Conservation (phyloP, 2,888 invertebrate genomes). For the Unio pictorum region DNA sequence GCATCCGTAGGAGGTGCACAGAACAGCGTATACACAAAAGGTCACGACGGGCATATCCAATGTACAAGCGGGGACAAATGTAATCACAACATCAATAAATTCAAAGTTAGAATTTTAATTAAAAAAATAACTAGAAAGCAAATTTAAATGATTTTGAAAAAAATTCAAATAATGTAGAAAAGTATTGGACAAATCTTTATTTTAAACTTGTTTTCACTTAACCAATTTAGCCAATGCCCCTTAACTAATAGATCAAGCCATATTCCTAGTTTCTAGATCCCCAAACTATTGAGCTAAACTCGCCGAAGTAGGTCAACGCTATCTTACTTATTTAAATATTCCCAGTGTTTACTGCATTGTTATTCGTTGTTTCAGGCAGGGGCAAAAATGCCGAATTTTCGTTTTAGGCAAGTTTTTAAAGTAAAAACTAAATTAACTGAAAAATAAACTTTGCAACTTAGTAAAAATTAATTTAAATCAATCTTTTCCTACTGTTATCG, state of each 20-base stretch:
- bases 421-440: no score
- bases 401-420: no score
- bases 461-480: neutral
- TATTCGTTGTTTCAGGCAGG: no score
- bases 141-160: no score
- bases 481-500: neutral
- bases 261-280: constrained; percentile 58
- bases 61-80: neutral
- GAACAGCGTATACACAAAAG: constrained; percentile 39
- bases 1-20: constrained; percentile 37
- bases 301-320: constrained; percentile 62
- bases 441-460: neutral
- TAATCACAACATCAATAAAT: neutral
- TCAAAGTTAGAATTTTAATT: no score
- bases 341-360: constrained; percentile 22
- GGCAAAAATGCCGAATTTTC: no score
- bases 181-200: no score
- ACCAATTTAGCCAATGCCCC: constrained; percentile 4
- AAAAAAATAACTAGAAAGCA: no score
- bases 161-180: no score
- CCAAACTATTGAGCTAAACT: constrained; percentile 65
- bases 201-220: constrained; percentile 1
- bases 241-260: constrained; percentile 29
- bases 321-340: constrained; percentile 55
- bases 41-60: constrained; percentile 16